Conservation (phyloP, 2,113 vertebrate genomes). For the Sinosuthora webbiana region DNA sequence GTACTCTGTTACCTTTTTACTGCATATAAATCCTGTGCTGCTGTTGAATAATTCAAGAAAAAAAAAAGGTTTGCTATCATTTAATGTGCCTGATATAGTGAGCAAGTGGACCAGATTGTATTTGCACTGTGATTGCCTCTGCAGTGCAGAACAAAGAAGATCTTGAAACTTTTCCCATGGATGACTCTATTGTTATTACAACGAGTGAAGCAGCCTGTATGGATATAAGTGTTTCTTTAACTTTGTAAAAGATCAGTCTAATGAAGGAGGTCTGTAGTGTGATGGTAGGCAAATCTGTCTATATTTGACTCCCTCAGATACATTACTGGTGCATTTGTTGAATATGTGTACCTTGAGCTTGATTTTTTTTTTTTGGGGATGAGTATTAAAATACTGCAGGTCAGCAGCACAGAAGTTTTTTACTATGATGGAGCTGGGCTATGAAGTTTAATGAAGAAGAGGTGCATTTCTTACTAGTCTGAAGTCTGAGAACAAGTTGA, state of each 20-base stretch:
- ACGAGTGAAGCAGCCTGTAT: background rate
- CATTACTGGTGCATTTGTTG: background rate
- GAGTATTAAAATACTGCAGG: background rate
- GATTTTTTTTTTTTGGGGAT: background rate
- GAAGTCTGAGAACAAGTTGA: background rate
- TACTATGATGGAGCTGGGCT: background rate
- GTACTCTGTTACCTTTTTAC: background rate
- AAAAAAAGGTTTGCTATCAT: background rate
- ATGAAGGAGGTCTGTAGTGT: background rate
- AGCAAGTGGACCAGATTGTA: background rate
- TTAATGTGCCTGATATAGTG: background rate
- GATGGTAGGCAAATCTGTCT: background rate
- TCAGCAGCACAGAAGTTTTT: background rate
- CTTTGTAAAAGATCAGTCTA: background rate
- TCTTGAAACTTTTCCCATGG: background rate
- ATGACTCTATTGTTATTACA: background rate
- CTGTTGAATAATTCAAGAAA: background rate
- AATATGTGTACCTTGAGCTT: background rate
- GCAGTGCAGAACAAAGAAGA: background rate
- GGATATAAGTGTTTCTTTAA: background rate
- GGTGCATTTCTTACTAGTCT: background rate
- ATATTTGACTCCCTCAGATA: background rate
- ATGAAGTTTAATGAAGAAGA: background rate
- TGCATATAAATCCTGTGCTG: background rate
- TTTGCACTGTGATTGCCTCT: background rate